A percentile compares a stretch with the other conserved stretches of the same genome.
Conservation (phyloP, 1,140 invertebrate genomes). For the Probaryconus sp. region DNA sequence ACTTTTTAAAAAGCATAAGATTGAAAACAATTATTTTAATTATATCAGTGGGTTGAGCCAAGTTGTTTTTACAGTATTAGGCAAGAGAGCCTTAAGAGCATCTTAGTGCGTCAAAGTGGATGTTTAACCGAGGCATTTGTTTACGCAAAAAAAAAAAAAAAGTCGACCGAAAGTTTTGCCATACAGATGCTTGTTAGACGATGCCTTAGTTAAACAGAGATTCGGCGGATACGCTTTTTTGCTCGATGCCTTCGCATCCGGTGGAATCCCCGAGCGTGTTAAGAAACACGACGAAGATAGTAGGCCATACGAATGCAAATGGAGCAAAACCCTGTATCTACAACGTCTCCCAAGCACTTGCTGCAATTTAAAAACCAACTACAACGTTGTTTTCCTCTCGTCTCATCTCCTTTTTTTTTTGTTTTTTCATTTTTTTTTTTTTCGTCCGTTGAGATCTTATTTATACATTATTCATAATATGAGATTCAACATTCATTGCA, state of each 20-base stretch:
- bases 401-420: slow-evolving; percentile 7
- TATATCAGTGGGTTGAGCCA: slow-evolving; percentile 9
- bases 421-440: slow-evolving; percentile 23
- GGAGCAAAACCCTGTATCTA: slow-evolving; percentile 51
- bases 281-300: slow-evolving; percentile 62
- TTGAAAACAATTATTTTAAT: too few relatives aligned
- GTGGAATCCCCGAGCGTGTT: slow-evolving; percentile 56
- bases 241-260: slow-evolving; percentile 47
- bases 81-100: slow-evolving; percentile 13
- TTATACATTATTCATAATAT: slow-evolving; percentile 58
- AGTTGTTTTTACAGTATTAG: slow-evolving; percentile 24
- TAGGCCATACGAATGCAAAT: slow-evolving; percentile 62
- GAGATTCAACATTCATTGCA: slow-evolving; percentile 40
- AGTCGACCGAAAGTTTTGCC: slow-evolving; percentile 42
- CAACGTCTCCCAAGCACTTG: slow-evolving; percentile 38
- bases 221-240: slow-evolving; percentile 62
- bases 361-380: slow-evolving; percentile 50
- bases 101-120: slow-evolving; percentile 30
- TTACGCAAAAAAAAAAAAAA: slow-evolving; percentile 42
- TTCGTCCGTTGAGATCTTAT: slow-evolving; percentile 23
- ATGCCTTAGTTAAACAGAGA: slow-evolving; percentile 61
- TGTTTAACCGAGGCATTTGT: slow-evolving; percentile 57
- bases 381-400: slow-evolving; percentile 31
- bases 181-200: slow-evolving; percentile 61
- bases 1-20: neutral